These are phyloP conservation scores for Tenthredo notha DNA, from an alignment of 2,888 invertebrate genomes.

Conservation along the genomic window DNA sequence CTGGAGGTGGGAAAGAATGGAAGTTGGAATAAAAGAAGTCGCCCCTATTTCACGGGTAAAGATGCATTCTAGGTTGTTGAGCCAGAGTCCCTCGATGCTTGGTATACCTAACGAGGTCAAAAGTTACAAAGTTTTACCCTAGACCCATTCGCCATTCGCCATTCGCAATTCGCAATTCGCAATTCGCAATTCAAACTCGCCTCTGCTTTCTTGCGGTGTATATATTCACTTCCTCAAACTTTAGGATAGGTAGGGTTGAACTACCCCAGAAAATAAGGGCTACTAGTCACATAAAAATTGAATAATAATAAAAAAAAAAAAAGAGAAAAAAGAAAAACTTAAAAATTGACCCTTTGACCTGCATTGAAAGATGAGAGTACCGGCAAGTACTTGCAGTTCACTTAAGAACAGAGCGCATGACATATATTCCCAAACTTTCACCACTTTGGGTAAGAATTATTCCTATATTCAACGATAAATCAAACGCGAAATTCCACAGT, in stretches of 20 bases:
- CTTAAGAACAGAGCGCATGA: background rate
- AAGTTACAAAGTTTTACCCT: slow-evolving; percentile 35
- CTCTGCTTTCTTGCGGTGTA: background rate
- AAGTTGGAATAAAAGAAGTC: slow-evolving; percentile 40
- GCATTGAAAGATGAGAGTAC: background rate
- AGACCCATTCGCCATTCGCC: background rate
- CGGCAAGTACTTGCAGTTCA: background rate
- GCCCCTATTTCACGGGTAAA: slow-evolving; percentile 41
- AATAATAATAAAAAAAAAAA: background rate
- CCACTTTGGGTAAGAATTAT: background rate
- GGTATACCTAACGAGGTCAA: slow-evolving; percentile 44
- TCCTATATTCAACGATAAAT: background rate
- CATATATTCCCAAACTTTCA: background rate
- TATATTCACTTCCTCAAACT: slow-evolving; percentile 7
- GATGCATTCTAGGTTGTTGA: slow-evolving; percentile 11
- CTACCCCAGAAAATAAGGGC: background rate
- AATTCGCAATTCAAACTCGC: background rate
- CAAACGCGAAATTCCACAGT: background rate
- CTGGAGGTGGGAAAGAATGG: slow-evolving; percentile 17
- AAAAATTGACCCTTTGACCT: background rate
- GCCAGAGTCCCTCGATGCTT: slow-evolving; percentile 19
- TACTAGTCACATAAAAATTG: background rate
- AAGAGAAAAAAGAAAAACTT: background rate
- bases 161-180: too few relatives aligned
- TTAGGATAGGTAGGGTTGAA: background rate